A percentile compares a stretch with the other conserved stretches of the same genome.
Evolutionary conservation across 2,797 vertebrate species (phyloP).

Genomic region (Onychomys arenicola): DNA sequence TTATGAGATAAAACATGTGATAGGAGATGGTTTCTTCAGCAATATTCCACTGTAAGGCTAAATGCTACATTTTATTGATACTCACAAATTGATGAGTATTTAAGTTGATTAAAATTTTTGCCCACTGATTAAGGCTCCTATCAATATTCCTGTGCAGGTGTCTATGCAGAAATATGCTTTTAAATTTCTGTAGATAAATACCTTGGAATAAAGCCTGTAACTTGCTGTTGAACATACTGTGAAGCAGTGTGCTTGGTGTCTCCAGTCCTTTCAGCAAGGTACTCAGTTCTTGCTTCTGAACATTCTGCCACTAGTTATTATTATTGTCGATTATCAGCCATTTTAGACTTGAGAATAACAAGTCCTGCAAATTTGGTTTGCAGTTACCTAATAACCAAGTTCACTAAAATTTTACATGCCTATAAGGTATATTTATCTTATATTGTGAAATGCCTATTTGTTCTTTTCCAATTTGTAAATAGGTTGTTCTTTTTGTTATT

Average conservation of each 20-base stretch:
- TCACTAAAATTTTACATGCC: neutral
- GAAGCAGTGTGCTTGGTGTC: neutral
- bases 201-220: neutral
- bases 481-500: neutral
- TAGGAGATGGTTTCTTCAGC: neutral
- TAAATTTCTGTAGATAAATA: neutral
- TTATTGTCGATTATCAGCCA: neutral
- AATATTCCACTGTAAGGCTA: neutral
- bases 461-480: neutral
- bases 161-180: neutral
- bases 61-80: neutral
- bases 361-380: neutral
- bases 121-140: neutral
- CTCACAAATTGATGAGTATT: neutral
- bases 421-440: neutral
- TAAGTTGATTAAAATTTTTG: neutral
- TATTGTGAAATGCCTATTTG: neutral
- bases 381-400: neutral
- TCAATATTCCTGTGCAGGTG: neutral
- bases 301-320: neutral
- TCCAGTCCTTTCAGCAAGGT: neutral
- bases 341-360: neutral
- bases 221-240: neutral
- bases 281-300: neutral
- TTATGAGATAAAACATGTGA: neutral